These are phyloP conservation scores for Calameuta pallipes DNA, from an alignment of 2,888 invertebrate genomes.

Conservation along the genomic window DNA sequence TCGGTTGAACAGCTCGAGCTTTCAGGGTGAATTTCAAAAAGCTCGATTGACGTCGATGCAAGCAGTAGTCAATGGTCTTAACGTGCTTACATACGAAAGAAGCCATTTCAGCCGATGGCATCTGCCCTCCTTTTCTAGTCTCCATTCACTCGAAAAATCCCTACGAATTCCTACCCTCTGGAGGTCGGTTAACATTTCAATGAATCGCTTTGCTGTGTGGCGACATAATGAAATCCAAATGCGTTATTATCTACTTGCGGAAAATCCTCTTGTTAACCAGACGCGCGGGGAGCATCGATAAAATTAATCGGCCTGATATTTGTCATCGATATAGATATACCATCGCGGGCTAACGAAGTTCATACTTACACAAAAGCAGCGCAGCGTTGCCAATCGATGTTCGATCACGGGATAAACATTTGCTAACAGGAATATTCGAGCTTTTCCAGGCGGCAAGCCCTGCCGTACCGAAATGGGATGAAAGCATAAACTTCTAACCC, in stretches of 20 bases:
- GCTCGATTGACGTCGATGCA: neutral
- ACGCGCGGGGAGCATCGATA: neutral
- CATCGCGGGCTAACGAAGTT: neutral
- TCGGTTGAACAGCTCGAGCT: neutral
- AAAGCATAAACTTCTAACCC: slow-evolving; percentile 15
- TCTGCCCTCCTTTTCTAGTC: neutral
- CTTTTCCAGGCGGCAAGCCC: neutral
- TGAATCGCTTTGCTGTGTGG: neutral
- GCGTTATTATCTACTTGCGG: neutral
- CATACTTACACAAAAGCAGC: neutral
- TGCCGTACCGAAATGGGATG: slow-evolving; percentile 12
- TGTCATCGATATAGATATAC: neutral
- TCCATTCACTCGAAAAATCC: neutral
- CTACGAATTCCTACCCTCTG: neutral
- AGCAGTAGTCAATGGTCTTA: neutral
- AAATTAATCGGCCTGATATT: neutral
- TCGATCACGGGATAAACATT: neutral
- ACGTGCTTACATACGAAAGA: neutral
- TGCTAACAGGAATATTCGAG: neutral
- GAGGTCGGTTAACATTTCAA: neutral
- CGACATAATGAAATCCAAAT: neutral
- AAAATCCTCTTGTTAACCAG: neutral
- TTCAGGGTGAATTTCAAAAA: neutral
- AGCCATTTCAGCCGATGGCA: neutral
- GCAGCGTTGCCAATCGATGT: neutral